Percentiles rank a stretch among this genome's conserved stretches.
phyloP scores from a whole-genome alignment of 2,888 invertebrate species.

The Choreutis nemorana region DNA sequence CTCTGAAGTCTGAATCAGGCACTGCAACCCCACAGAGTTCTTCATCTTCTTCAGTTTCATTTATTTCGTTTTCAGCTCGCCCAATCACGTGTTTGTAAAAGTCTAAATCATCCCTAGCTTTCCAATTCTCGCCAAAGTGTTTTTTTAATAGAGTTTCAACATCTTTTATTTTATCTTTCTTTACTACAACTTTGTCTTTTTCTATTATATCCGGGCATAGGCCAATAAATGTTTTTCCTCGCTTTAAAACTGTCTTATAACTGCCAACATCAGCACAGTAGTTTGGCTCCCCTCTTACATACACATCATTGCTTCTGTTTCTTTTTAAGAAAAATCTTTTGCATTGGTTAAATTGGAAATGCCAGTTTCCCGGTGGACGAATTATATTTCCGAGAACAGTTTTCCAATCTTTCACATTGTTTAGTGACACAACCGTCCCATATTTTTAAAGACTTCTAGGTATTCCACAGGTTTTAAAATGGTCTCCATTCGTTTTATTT shows the following conservation, averaged over 20 bases:
- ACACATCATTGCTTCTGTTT: slow-evolving; percentile 10
- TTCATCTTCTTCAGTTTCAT: neutral
- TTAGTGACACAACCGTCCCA: slow-evolving; percentile 9
- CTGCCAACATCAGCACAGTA: slow-evolving; percentile 8
- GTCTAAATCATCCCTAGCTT: neutral
- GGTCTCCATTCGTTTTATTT: slow-evolving; percentile 10
- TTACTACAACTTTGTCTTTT: slow-evolving; percentile 9
- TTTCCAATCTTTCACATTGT: slow-evolving; percentile 5
- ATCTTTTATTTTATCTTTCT: slow-evolving; percentile 9
- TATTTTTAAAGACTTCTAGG: slow-evolving; percentile 10
- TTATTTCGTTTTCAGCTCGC: neutral
- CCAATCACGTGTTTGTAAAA: neutral
- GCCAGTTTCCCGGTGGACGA: too few relatives aligned
- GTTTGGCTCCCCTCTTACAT: slow-evolving; percentile 10
- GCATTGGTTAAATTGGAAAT: slow-evolving; percentile 9
- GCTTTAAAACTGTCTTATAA: slow-evolving; percentile 10
- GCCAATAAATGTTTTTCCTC: slow-evolving; percentile 9
- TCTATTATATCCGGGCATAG: slow-evolving; percentile 9
- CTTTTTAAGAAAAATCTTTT: slow-evolving; percentile 11
- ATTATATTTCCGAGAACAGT: too few relatives aligned
- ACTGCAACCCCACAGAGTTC: neutral
- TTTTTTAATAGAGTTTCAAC: slow-evolving; percentile 8
- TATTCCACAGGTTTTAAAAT: slow-evolving; percentile 11
- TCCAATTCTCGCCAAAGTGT: neutral
- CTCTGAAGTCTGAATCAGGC: neutral